Conservation (phyloP, 2,888 invertebrate species). For the Chymomyza caudatula region DNA sequence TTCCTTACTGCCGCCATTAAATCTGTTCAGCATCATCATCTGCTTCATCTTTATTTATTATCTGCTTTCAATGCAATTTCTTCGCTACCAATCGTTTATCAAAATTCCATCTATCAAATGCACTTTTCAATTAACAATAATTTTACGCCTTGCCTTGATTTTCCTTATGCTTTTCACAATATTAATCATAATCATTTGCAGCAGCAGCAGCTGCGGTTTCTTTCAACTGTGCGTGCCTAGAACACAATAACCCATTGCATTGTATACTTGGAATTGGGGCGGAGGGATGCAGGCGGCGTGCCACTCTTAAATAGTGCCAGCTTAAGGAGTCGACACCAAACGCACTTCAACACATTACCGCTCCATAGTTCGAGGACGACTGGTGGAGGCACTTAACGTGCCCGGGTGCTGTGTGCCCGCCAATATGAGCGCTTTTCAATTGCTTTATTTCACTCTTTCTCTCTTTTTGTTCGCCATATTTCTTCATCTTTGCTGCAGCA, state of each 20-base stretch:
- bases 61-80: too few relatives aligned
- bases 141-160: not conserved
- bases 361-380: constrained; percentile 6
- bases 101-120: not conserved
- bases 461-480: constrained; percentile 36
- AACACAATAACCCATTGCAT: not conserved
- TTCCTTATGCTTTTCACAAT: not conserved
- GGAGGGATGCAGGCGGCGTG: not conserved
- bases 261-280: not conserved
- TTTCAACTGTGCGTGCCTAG: not conserved
- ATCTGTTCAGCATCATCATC: too few relatives aligned
- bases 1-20: too few relatives aligned
- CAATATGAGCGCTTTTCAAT: constrained; percentile 16
- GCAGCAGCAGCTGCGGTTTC: not conserved
- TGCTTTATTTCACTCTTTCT: constrained; percentile 36
- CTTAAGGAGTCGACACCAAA: not conserved
- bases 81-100: not conserved
- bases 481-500: constrained; percentile 9
- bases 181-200: constrained; percentile 2
- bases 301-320: not conserved
- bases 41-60: too few relatives aligned
- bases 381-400: not conserved
- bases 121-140: not conserved
- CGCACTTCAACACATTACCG: constrained; percentile 15
- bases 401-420: not conserved